Evolutionary conservation across 2,888 invertebrate species (phyloP), one percentile per base, ranked within the genome.

Genomic region (Leptopilina drosophilae): DNA sequence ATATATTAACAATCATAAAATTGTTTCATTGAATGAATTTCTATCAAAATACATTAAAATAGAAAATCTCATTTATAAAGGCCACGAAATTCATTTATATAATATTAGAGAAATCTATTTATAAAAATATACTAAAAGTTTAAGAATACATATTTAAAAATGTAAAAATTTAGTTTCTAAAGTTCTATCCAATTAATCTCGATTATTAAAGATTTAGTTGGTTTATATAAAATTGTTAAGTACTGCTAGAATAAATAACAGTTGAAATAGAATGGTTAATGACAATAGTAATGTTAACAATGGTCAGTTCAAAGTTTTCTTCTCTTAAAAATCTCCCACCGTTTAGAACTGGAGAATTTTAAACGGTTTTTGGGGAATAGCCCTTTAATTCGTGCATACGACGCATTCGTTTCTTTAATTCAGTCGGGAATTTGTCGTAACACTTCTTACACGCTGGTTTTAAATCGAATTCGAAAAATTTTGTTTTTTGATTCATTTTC

Each of bases 401-500:
- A 84, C 98, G 96, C 91, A 99, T 94, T 20, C 99, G 95, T 84
- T 98, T 96, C 80, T 98, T 95, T 87, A 99, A 93, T 92, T 99
- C 99, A 59, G 95, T 94, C 0, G 99, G 99, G 92, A 99, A 98
- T 90, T 96, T 96, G 89, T 99, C 99, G 92, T 99, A 99, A 92
- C 99, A 99, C 88, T 98, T 97, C 93, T 99, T 98, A 93, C 99
- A 99, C 12, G 98, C 98, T 53, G 99, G 99, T 89, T 98, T 97
- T 93, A 99, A 95, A 93, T 99, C 99, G 92, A 98, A 98, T 93
- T 99, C 99, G 92, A 98, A 99, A 93, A 99, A 99, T 93, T 99
- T 99, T 64, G 98, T 97, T 93, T 98, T 98, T 86, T 98, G 98
- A 90, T 96, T 98, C 94, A 98, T 96, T 89, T 98, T 97, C 88